Conservation (phyloP, 2,113 vertebrate species). For the Nestor notabilis region DNA sequence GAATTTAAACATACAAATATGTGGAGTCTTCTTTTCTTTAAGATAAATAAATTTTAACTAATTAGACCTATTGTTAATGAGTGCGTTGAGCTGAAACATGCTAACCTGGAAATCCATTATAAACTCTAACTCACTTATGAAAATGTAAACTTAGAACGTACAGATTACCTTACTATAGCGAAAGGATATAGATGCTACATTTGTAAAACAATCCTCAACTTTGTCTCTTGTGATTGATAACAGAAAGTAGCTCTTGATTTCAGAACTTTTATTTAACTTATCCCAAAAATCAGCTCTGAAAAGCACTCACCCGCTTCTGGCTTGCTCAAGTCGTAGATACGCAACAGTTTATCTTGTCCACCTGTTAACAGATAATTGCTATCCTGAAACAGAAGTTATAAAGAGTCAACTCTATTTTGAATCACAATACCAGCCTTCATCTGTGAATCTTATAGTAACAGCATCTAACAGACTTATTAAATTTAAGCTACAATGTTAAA, state of each 20-base stretch:
- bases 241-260: background rate
- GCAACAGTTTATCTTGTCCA: slow-evolving; percentile 95
- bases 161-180: background rate
- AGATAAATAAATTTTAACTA: background rate
- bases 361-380: slow-evolving; percentile 92
- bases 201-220: background rate
- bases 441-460: background rate
- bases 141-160: background rate
- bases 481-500: background rate
- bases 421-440: background rate
- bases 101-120: background rate
- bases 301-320: slow-evolving; percentile 88
- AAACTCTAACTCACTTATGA: background rate
- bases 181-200: background rate
- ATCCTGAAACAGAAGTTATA: slow-evolving; percentile 82
- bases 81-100: background rate
- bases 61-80: background rate
- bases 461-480: background rate
- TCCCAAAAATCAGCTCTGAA: background rate
- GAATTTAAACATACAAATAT: background rate
- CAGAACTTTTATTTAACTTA: background rate
- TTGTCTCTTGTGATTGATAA: background rate
- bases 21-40: background rate
- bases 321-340: slow-evolving; percentile 92
- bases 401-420: slow-evolving; percentile 21